Evolutionary conservation across 2,797 vertebrate genomes (phyloP), one percentile per base, ranked within the genome.

Genomic region (Protosalanx chinensis): DNA sequence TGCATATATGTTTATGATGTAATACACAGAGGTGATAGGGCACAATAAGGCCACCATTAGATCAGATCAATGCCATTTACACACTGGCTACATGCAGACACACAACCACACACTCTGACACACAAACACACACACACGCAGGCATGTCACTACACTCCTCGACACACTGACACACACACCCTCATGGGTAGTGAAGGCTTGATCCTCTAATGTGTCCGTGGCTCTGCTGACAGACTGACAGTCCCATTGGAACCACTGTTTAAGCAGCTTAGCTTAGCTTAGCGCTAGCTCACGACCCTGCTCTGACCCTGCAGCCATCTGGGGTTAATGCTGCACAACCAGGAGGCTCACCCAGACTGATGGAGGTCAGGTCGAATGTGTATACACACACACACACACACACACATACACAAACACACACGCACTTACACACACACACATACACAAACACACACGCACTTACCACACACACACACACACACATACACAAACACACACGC

Each of bases 361-460:
- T 99, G 98, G 98, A 98, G 66, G 99, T 99, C 91, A 94, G 98
- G 97, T 97, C 73, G 69, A 84, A 53, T 18, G 3, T 4, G 5
- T 4, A 53, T 15, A 41, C 51, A 18, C 18, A 18, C 1, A 16
- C 12, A 16, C 13, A 16, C 51, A 16, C 49, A 51, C 49, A 51
- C 49, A 51, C 49, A 51, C 49, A 51, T 13, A 51, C 49, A 51
- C 49, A 51, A 8, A 51, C 49, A 51, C 49, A 7, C 49, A 51
- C 49, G 16, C 5, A 51, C 49, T 2, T 13, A 18, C 49, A 51
- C 12, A 18, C 7, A 37, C 2, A 37, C 35, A 37, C 35, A 37
- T 6, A 37, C 35, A 37, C 35, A 4, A 1, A 37, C 35, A 37
- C 35, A 37, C 3, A 37, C 35, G 7, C 35, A 37, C 35, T 5